Evolutionary conservation across 2,113 vertebrate species (phyloP).

Genomic region (Desmodus rotundus): DNA sequence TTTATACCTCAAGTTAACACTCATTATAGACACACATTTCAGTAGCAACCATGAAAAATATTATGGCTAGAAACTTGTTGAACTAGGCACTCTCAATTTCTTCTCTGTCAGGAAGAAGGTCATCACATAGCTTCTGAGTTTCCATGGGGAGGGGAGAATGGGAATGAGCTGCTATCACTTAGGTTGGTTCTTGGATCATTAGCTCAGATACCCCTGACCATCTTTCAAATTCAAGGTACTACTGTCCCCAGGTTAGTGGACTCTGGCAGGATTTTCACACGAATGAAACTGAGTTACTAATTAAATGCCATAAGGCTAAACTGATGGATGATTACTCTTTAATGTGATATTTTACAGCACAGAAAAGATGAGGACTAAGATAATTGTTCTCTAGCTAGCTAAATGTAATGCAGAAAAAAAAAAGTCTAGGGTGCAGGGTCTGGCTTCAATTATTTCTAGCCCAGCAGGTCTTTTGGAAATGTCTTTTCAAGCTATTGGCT

Average conservation of each 20-base stretch:
- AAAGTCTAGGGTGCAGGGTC: neutral
- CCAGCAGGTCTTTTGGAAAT: slow-evolving; percentile 52
- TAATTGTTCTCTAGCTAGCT: slow-evolving; percentile 55
- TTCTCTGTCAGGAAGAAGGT: neutral
- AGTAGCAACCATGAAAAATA: neutral
- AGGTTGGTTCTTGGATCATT: slow-evolving; percentile 20
- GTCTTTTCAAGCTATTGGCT: slow-evolving; percentile 31
- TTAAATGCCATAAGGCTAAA: slow-evolving; percentile 60
- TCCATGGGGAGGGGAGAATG: neutral
- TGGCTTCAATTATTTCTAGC: slow-evolving; percentile 65
- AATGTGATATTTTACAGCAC: slow-evolving; percentile 53
- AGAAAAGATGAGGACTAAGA: slow-evolving; percentile 33
- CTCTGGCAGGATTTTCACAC: slow-evolving; percentile 11
- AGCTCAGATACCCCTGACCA: neutral
- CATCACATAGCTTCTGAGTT: neutral
- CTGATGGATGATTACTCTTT: slow-evolving; percentile 50
- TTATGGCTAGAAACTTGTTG: neutral
- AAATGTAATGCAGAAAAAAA: slow-evolving; percentile 38
- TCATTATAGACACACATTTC: neutral
- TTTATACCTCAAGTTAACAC: neutral
- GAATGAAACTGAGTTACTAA: slow-evolving; percentile 43
- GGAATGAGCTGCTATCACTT: neutral
- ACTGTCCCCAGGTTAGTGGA: slow-evolving; percentile 30
- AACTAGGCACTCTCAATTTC: neutral
- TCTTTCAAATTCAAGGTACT: slow-evolving; percentile 14